Evolutionary conservation across 2,113 vertebrate species (phyloP), one percentile per base, ranked within the genome.

Genomic region (Triplophysa siluroides): DNA sequence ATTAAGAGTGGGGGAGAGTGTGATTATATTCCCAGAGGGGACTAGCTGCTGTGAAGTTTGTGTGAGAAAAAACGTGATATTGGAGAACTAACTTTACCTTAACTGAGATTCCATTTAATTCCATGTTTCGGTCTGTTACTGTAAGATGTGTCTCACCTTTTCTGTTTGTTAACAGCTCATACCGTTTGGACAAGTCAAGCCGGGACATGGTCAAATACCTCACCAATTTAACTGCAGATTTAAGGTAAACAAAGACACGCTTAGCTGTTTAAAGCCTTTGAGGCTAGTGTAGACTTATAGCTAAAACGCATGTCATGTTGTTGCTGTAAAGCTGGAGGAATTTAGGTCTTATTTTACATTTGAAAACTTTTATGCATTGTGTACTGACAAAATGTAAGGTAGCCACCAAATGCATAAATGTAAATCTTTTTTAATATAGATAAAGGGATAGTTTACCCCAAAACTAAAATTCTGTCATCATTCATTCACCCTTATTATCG

Each of bases 141-240:
- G 47, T 68, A 3, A n/a, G 24, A 67, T 50, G 21, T 19, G 13
- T 45, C 8, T 65, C 13, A 87, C 90, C 83, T 91, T 80, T 90
- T 91, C 79, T 93, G 85, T 92, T 78, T 78, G 81, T 88, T 89
- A 86, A 85, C 93, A 94, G 93, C 89, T 93, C 92, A 86, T 94
- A 92, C 88, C 92, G 90, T 85, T 87, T 94, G 91, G 92, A 93
- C 89, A 94, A 92, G 91, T 92, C 92, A 88, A 93, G 93, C 89
- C 92, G 91, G 85, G 92, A 94, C 88, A 90, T 92, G 91, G 88
- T 90, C 89, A 93, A 92, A 90, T 94, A 93, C 91, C 93, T 94
- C 92, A 92, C 92, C 91, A 93, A 93, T 91, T 92, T 93, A 82
- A 92, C 93, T 82, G 91, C 91, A 90, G 93, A 94, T 90, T 90